Evolutionary conservation across 2,113 vertebrate species (phyloP).

Genomic region (Agelaius phoeniceus): DNA sequence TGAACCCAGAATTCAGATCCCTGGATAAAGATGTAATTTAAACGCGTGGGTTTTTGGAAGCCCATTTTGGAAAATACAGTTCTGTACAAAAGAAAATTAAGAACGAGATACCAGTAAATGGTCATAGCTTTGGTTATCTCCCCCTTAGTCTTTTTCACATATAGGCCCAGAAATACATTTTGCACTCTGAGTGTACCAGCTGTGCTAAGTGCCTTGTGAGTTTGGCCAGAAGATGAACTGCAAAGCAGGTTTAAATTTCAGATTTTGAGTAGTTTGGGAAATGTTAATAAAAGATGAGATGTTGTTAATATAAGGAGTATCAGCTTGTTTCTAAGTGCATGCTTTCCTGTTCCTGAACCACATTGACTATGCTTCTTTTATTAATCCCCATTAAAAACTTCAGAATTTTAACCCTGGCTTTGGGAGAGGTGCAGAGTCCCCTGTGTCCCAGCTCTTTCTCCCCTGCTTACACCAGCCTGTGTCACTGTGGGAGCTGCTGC

Average conservation of each 20-base stretch:
- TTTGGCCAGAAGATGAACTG: background rate
- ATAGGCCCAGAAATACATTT: background rate
- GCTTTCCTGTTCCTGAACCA: background rate
- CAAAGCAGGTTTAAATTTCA: background rate
- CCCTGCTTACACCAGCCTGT: background rate
- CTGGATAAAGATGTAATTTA: background rate
- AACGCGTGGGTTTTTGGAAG: background rate
- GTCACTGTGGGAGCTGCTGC: background rate
- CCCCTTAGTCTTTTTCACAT: background rate
- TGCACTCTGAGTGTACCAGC: background rate
- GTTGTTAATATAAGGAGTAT: background rate
- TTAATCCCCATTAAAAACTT: background rate
- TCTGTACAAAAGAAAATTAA: background rate
- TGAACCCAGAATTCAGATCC: background rate
- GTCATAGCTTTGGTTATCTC: background rate
- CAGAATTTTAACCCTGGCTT: background rate
- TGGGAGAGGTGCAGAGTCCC: background rate
- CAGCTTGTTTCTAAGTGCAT: background rate
- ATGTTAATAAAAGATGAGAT: background rate
- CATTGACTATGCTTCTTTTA: background rate
- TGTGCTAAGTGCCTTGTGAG: background rate
- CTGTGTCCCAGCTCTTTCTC: background rate
- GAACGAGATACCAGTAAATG: background rate
- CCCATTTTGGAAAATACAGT: background rate
- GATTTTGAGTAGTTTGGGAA: background rate